Evolutionary conservation across 2,113 vertebrate species (phyloP), one percentile per base, ranked within the genome.

Genomic region (Rhinopithecus roxellana): DNA sequence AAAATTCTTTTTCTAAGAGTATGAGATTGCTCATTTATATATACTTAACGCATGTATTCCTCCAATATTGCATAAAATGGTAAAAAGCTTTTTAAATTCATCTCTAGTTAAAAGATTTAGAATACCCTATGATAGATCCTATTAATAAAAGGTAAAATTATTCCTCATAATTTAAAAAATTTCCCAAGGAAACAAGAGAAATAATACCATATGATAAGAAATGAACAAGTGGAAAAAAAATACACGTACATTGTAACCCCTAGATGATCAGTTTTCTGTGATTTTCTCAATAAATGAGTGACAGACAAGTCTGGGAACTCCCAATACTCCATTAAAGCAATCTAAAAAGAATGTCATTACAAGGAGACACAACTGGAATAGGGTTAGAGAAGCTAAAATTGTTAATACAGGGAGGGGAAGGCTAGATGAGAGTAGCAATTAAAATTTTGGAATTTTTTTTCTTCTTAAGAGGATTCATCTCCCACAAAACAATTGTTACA

Each of bases 111-210:
- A 61, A 78, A 94, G 35, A 92, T 83, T 67, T 45, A 85, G 32
- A 80, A n/a, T 32, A 52, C 3, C 1, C 27, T n/a, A 11, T 61
- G 79, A 75, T 1, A 84, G 27, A 4, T 69, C 3, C 22, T 87
- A 59, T 20, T 70, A 55, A 80, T 83, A 80, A 55, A 82, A 40
- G 48, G 20, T 57, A 72, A 81, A 90, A 70, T 77, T 72, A 18
- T 50, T 4, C 35, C 8, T 92, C 67, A 74, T 40, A 90, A 87
- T 89, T 95, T 92, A 89, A 27, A 92, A 95, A 92, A 82, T 25
- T 48, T 90, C 35, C 35, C 74, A 67, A 89, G 45, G 40, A 89
- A 85, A 70, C 1, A 67, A 95, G 32, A 93, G 50, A 95, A 80
- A 78, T 75, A 61, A 64, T 50, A 50, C 13, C 52, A 0, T 57